Conservation (phyloP, 2,797 vertebrate species). For the Trematomus bernacchii region DNA sequence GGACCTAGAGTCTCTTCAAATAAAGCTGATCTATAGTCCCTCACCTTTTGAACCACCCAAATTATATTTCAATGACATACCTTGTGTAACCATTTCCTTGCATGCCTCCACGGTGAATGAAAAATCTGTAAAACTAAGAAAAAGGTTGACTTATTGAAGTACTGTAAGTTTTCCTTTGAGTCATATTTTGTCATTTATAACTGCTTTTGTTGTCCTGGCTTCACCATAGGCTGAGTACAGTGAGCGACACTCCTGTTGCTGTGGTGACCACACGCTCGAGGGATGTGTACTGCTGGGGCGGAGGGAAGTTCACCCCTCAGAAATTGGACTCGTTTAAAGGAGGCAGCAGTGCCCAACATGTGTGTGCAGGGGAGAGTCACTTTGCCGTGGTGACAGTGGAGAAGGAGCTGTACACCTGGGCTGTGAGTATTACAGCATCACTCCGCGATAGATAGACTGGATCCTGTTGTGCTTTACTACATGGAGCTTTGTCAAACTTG, state of each 20-base stretch:
- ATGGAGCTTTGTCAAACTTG: slow-evolving; percentile 13
- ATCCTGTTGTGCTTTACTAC: background rate
- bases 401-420: slow-evolving; percentile 99
- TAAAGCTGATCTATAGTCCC: too few relatives aligned
- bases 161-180: too few relatives aligned
- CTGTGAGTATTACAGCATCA: slow-evolving; percentile 87
- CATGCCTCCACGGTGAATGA: too few relatives aligned
- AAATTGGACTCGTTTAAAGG: slow-evolving; percentile 98
- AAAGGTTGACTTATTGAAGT: too few relatives aligned
- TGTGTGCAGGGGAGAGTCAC: slow-evolving; percentile 98
- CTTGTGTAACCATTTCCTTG: too few relatives aligned
- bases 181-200: background rate
- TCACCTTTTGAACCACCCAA: too few relatives aligned
- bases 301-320: slow-evolving; percentile 98
- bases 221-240: slow-evolving; percentile 88
- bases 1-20: too few relatives aligned
- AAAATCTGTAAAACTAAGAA: too few relatives aligned
- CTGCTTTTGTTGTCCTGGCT: slow-evolving; percentile 4
- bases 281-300: slow-evolving; percentile 98
- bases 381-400: slow-evolving; percentile 99
- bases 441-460: background rate
- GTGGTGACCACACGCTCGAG: slow-evolving; percentile 97
- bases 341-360: slow-evolving; percentile 95
- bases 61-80: too few relatives aligned
- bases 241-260: slow-evolving; percentile 93